Evolutionary conservation across 2,888 invertebrate species (phyloP).

Genomic region (Drosophila paucipuncta): DNA sequence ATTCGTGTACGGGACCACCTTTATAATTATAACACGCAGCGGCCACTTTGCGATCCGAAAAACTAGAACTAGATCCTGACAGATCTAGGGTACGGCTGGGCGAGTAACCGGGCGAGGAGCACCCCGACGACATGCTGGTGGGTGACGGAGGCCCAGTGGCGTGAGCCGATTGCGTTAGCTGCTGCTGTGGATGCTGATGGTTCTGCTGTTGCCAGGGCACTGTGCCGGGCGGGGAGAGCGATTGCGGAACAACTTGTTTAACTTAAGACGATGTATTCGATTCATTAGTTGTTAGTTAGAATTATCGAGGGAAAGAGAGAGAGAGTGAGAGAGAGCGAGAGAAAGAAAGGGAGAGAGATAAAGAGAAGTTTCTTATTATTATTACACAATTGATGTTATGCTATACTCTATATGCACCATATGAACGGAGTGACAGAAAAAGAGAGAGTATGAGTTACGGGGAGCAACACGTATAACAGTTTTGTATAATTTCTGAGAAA

Average conservation of each 20-base stretch:
- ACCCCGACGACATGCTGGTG: conserved; percentile 88
- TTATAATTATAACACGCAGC: conserved; percentile 87
- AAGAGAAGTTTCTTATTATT: conserved; percentile 35
- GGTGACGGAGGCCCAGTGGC: conserved; percentile 88
- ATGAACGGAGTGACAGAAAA: conserved; percentile 32
- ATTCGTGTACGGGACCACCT: conserved; percentile 90
- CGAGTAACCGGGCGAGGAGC: conserved; percentile 86
- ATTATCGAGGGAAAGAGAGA: conserved; percentile 13
- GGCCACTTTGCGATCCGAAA: conserved; percentile 88
- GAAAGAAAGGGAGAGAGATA: conserved; percentile 27
- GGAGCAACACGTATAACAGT: conserved; percentile 48
- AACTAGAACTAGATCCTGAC: conserved; percentile 88
- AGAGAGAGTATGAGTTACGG: conserved; percentile 37
- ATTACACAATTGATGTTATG: conserved; percentile 12
- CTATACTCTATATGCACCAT: conserved; percentile 8
- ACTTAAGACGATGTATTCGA: conserved; percentile 83
- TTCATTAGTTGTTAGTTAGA: conserved; percentile 19
- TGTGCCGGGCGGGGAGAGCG: conserved; percentile 88
- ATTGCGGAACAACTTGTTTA: conserved; percentile 89
- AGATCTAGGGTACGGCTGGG: conserved; percentile 87
- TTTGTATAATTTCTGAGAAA: conserved; percentile 8
- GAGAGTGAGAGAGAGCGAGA: conserved; percentile 24
- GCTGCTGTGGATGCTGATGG: conserved; percentile 85
- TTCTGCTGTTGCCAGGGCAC: conserved; percentile 88
- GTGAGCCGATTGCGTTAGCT: conserved; percentile 83